Base-by-base conservation (phyloP, 2,797 vertebrate genomes). In the Poeciliopsis paucimaculata region DNA sequence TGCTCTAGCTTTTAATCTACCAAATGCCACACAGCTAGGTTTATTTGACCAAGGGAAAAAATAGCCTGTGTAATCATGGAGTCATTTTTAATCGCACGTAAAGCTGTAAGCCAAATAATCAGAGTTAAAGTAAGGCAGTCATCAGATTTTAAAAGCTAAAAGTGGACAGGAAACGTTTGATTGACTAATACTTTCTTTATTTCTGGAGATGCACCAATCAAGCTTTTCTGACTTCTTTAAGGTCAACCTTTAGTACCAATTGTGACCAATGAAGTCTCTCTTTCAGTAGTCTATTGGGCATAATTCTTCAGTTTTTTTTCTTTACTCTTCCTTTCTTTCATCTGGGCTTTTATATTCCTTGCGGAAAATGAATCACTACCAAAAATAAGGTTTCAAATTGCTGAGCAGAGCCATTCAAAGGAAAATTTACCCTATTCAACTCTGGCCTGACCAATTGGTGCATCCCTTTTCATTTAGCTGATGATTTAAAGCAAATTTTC, bases 1-100 rank as follows among this genome's bases (percentile, higher is more conserved):
- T 12, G 12, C 72, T 81, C 45, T 45, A 68, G 6, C 39, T 62
- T 77, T 80, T 26, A 71, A 55, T 76, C 81, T 45, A 77, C 55
- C 47, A 68, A n/a, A 47, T 53, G 13, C 77, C 73, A 55, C 28
- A 8, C 49, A 16, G 60, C n/a, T 13, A 41, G 75, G 28, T n/a
- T 43, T 64, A 45, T 43, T 49, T 62, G 28, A 16, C 53, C 47
- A 53, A 15, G 31, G 20, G 49, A 23, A 39, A 47, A 36, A 36
- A 51, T 51, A 28, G 12, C 5, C 41, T 46, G 28, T 20, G 23
- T 71, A 20, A 43, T 45, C 12, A 71, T 71, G 12, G 26, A 71
- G 39, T 45, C 39, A 1, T 26, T 70, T 39, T 45, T 71, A n/a
- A 71, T 45, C 41, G 39, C 39, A 72, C 23, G 34, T 34, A 72